Evolutionary conservation across 92 coral and sea anemone species (phyloP), one percentile per base, ranked within the genome.

Genomic region (Zoanthus sociatus): DNA sequence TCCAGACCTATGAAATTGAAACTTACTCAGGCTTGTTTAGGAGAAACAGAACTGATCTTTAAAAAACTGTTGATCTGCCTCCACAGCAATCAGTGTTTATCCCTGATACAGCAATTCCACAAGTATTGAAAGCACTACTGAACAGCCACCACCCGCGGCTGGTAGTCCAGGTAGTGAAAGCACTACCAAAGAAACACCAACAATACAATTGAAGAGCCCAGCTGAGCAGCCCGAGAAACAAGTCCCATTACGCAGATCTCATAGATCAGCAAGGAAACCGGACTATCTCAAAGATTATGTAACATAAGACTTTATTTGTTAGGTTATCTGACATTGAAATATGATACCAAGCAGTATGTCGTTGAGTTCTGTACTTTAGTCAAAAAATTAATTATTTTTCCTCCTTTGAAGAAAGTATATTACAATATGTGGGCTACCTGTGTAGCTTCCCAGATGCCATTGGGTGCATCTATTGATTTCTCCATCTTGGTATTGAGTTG

Each of bases 41-140:
- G 69, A 78, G 69, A n/a, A 78, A 78, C 69, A 17, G 83, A 78
- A 64, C 21, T 21, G 32, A 78, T 54, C 16, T 74, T 16, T 47
- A 73, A 44, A 18, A 74, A 47, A 46, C 60, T 47, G 58, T 12
- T 47, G 60, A 47, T 15, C 1, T 45, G 21, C 17, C 15, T 74
- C 78, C 78, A 74, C 1, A n/a, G 37, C 61, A 47, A 47, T 1
- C 55, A 45, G 7, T 9, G 56, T 5, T 45, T 32, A n/a, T 16
- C 3, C 26, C 78, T 74, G 78, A 45, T 11, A 3, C 58, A 46
- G 14, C 26, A 26, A 54, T 74, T 6, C 32, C 14, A 33, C 6
- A 46, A 70, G 12, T 45, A 1, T 6, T 3, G 58, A 74, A 10
- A 74, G 18, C 78, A 74, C 9, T 31, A 72, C 77, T 11, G 12